Base-by-base conservation (phyloP, 2,888 invertebrate genomes). In the Brachycybe producta region DNA sequence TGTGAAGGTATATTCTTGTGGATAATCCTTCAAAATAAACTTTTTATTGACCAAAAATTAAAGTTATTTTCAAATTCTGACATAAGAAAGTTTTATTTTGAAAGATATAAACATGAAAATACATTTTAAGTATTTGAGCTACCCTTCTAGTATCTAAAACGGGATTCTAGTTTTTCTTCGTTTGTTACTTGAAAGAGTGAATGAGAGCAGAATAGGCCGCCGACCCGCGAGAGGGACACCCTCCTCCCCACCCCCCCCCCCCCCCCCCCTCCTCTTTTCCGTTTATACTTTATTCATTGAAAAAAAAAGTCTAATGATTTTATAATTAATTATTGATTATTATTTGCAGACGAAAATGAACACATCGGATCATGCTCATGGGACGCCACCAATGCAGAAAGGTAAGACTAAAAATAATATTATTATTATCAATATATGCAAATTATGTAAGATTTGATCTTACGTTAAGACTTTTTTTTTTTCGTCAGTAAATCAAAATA, bases 331-430 rank as follows among this genome's bases (percentile, higher is more conserved):
- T 15, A 15, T 28, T n/a, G 15, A 17, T 28, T 2, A 2, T 45
- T 34, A 24, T 57, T 73, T 75, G 49, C 73, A 77, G 77, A 76
- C 75, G 39, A 77, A 77, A 64, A 75, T 76, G 75, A 75, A 71
- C 58, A 73, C 75, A 5, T 72, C 71, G 5, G 76, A 75, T 53
- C 74, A 73, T 5, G 65, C 71, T 5, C 65, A 73, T 45, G 72
- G 70, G 30, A 64, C 57, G 21, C 34, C 47, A 71, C 58, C 62
- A 50, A 60, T 66, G 60, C 64, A 65, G 60, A 67, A 66, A 61
- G 66, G 67, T 67, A 61, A 60, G 64, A 54, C 42, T 30, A 43
- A 48, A 46, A 50, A 52, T 52, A 49, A 51, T 52, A 45, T 47
- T 42, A 26, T 52, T 53, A 17, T 46, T 45, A 36, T 8, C 15